Evolutionary conservation across 1,140 invertebrate species (phyloP).

Genomic region (Spodoptera litura): DNA sequence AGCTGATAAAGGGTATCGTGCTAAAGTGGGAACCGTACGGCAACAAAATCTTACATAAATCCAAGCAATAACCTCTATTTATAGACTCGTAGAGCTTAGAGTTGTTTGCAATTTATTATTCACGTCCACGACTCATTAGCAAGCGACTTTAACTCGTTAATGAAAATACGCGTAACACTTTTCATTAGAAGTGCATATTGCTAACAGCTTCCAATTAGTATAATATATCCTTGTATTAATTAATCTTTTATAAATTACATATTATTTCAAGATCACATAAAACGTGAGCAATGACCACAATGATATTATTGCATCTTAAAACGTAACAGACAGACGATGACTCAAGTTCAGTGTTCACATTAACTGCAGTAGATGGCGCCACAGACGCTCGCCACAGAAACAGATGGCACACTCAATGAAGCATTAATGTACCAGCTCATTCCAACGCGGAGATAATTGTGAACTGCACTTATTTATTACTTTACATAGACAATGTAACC

Average conservation of each 20-base stretch:
- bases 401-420: neutral
- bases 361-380: neutral
- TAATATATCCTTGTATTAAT: too few species aligned
- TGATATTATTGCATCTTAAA: too few species aligned
- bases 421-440: neutral
- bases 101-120: neutral
- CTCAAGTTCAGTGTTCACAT: constrained; percentile 8
- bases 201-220: too few species aligned
- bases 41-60: neutral
- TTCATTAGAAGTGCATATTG: constrained; percentile 12
- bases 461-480: too few species aligned
- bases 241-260: too few species aligned
- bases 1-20: too few species aligned
- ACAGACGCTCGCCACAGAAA: constrained; percentile 1
- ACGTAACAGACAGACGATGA: too few species aligned
- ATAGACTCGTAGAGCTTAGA: neutral
- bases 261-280: too few species aligned
- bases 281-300: too few species aligned
- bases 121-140: neutral
- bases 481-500: too few species aligned
- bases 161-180: constrained; percentile 7
- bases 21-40: neutral
- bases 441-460: neutral
- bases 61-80: constrained; percentile 7
- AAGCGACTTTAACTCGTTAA: neutral